Percentiles rank a stretch among this genome's conserved stretches.
Conservation (phyloP, 2,888 invertebrate genomes). For the Tuta absoluta region DNA sequence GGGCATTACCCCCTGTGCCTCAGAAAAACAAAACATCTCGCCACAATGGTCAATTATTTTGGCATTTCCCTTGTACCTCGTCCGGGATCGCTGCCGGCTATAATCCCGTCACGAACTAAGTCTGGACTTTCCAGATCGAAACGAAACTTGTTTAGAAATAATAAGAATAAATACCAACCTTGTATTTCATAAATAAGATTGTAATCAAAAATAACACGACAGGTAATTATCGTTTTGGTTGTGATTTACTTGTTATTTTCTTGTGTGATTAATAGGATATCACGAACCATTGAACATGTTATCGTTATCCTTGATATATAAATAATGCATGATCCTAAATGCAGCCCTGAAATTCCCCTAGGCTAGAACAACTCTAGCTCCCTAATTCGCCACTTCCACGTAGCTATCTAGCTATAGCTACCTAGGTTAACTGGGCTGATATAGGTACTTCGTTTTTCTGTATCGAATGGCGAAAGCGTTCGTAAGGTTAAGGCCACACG, state of each 20-base stretch:
- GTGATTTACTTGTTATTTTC: too few species aligned
- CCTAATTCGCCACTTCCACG: not conserved
- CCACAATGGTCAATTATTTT: slow-evolving; percentile 21
- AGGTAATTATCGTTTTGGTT: too few species aligned
- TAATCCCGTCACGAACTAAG: slow-evolving; percentile 14
- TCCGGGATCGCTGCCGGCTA: not conserved
- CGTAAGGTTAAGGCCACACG: slow-evolving; percentile 10
- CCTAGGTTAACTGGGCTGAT: too few species aligned
- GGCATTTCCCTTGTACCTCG: slow-evolving; percentile 7
- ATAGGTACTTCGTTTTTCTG: not conserved
- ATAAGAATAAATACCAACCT: not conserved
- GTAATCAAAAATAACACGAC: not conserved
- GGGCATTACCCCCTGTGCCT: slow-evolving; percentile 3
- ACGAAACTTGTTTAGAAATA: slow-evolving; percentile 1
- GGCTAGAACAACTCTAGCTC: not conserved
- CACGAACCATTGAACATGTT: too few species aligned
- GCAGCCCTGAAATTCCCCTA: not conserved
- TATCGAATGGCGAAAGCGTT: slow-evolving; percentile 16
- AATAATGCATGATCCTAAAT: slow-evolving; percentile 1
- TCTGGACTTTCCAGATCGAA: not conserved
- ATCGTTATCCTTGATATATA: not conserved
- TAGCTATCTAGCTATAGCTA: not conserved
- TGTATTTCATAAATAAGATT: not conserved
- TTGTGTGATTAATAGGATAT: too few species aligned
- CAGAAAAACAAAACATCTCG: slow-evolving; percentile 10